Evolutionary conservation across 2,113 vertebrate species (phyloP).

Genomic region (Paradoxurus hermaphroditus): DNA sequence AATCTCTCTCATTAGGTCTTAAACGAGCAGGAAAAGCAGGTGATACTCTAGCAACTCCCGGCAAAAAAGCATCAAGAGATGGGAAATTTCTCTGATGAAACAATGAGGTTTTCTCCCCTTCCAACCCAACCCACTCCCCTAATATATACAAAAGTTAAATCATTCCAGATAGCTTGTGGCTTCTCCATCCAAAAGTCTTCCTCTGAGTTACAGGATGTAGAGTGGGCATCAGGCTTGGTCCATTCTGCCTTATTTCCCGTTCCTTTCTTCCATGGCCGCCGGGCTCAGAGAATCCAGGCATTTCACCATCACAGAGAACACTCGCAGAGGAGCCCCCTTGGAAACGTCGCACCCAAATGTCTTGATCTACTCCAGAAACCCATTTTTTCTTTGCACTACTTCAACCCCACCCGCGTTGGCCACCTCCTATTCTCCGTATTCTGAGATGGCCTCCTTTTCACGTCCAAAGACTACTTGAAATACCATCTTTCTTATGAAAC

Average conservation of each 20-base stretch:
- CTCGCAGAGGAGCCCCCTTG: background rate
- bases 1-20: background rate
- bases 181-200: background rate
- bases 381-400: background rate
- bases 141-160: background rate
- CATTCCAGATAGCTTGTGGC: background rate
- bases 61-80: background rate
- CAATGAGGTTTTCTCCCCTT: too few relatives aligned
- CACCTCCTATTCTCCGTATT: background rate
- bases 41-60: background rate
- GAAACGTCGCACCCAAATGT: background rate
- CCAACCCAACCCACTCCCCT: background rate
- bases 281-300: background rate
- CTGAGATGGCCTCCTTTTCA: background rate
- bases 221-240: too few relatives aligned
- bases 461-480: background rate
- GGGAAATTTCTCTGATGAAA: background rate
- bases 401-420: background rate
- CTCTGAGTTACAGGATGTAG: fast-evolving
- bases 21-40: background rate
- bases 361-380: background rate
- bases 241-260: too few relatives aligned
- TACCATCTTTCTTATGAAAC: background rate
- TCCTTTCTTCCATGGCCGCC: fast-evolving
- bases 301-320: background rate